phyloP scores from a whole-genome alignment of 2,888 invertebrate genomes.

The Drosophila lacicola region DNA sequence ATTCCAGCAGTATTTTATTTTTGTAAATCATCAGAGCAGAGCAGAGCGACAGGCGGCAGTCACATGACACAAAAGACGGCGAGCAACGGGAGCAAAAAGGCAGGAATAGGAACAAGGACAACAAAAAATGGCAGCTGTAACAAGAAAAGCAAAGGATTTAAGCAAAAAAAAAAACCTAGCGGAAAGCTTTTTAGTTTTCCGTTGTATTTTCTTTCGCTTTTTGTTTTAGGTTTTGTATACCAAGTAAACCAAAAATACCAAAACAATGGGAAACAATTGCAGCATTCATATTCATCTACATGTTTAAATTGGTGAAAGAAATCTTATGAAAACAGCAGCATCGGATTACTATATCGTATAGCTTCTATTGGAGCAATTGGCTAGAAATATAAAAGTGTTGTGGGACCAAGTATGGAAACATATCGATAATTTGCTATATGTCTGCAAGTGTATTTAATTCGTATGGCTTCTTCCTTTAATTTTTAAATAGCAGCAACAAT shows the following conservation, averaged over 20 bases:
- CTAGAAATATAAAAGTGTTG: too few relatives aligned
- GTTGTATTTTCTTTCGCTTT: slow-evolving; percentile 49
- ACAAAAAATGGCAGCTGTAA: slow-evolving; percentile 61
- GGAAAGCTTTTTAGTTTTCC: slow-evolving; percentile 75
- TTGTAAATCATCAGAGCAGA: slow-evolving; percentile 48
- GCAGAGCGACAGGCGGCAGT: slow-evolving; percentile 50
- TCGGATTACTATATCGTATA: too few relatives aligned
- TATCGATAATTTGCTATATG: too few relatives aligned
- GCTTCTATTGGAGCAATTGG: too few relatives aligned
- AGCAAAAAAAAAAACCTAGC: slow-evolving; percentile 41
- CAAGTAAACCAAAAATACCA: background rate
- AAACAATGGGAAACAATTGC: background rate
- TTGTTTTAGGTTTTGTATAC: slow-evolving; percentile 17
- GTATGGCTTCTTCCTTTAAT: too few relatives aligned
- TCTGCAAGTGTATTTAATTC: too few relatives aligned
- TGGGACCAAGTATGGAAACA: too few relatives aligned
- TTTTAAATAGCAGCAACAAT: too few relatives aligned
- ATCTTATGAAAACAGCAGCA: background rate
- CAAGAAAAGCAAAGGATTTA: slow-evolving; percentile 23
- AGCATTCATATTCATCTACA: slow-evolving; percentile 1
- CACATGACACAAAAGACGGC: slow-evolving; percentile 62
- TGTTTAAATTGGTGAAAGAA: background rate
- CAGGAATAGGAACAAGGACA: slow-evolving; percentile 49
- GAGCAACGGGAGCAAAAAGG: slow-evolving; percentile 47
- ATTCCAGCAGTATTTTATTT: slow-evolving; percentile 41